Evolutionary conservation across 2,888 invertebrate genomes (phyloP).

Genomic region (Gastracanthus pulcherrimus): DNA sequence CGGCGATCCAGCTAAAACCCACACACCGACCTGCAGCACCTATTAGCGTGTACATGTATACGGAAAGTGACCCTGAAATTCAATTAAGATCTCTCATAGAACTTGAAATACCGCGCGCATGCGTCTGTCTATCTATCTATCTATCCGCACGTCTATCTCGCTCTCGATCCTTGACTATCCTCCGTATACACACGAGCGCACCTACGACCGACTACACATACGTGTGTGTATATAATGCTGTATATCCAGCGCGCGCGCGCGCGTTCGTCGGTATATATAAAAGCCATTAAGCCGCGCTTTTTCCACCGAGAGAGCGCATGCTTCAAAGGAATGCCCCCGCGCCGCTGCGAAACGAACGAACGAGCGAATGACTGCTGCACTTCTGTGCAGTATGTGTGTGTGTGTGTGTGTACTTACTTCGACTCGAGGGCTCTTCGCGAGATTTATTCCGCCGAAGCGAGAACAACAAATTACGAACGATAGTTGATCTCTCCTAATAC

Average conservation of each 20-base stretch:
- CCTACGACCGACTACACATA: neutral
- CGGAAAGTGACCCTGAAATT: conserved; percentile 46
- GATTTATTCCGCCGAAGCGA: conserved; percentile 74
- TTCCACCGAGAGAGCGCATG: conserved; percentile 30
- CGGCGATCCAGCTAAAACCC: neutral
- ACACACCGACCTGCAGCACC: neutral
- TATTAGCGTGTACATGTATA: neutral
- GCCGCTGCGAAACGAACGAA: neutral
- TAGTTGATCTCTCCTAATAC: conserved; percentile 76
- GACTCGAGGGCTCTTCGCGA: conserved; percentile 70
- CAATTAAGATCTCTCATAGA: conserved; percentile 52
- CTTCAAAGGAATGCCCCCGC: conserved; percentile 58
- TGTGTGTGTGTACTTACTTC: too few species aligned
- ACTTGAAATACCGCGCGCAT: conserved; percentile 24
- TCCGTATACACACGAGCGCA: neutral
- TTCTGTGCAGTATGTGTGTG: too few species aligned
- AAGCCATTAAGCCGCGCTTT: conserved; percentile 48
- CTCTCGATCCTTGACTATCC: neutral
- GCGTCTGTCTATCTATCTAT: conserved; percentile 2
- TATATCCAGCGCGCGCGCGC: neutral
- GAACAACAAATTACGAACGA: conserved; percentile 75
- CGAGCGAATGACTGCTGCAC: too few species aligned
- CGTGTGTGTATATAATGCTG: neutral
- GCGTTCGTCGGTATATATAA: conserved; percentile 39
- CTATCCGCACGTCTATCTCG: neutral